Base-by-base conservation (phyloP, 2,888 invertebrate genomes). In the Caenorhabditis japonica region DNA sequence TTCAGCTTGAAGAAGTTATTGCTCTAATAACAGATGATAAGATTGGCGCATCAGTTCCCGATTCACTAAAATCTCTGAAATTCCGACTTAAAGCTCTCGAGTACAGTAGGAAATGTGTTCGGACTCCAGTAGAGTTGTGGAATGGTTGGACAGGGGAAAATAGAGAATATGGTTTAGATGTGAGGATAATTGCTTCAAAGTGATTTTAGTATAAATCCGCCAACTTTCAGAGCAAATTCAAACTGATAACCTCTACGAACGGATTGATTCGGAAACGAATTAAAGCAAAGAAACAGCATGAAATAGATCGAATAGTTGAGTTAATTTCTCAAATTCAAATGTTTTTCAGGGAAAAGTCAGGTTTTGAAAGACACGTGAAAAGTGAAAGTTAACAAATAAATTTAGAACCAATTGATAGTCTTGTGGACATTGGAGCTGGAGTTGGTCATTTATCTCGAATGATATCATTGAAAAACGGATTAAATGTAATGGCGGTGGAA, bases 371-470 rank as follows among this genome's bases (percentile, higher is more conserved):
- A n/a, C n/a, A n/a, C n/a, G n/a, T n/a, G n/a, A n/a, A n/a, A n/a
- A n/a, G n/a, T 46, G 17, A 19, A 8, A 17, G 23, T 4, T n/a
- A 0, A 13, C 7, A 19, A 17, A 27, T 17, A 30, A 30, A 21
- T 39, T 5, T 47, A 69, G 64, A 61, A 41, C 46, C 56, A 2
- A 68, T 59, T 27, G 76, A 80, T 21, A 75, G 73, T 52, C 52
- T 83, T 17, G 74, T 84, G 27, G 84, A 84, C 49, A 60, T 84
- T 23, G 84, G 84, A 4, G 82, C 83, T 10, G 84, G 84, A 8
- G 44, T 84, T 23, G 84, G 84, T 0, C 84, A 84, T 60, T 58
- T 84, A 5, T 84, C 84, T 0, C 56, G 84, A 4, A 71, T 83
- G 12, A 53, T 84, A 10, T 55, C 83, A 0, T 17, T 80, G 7